phyloP scores from a whole-genome alignment of 1,140 invertebrate genomes.

The Metaphire vulgaris region DNA sequence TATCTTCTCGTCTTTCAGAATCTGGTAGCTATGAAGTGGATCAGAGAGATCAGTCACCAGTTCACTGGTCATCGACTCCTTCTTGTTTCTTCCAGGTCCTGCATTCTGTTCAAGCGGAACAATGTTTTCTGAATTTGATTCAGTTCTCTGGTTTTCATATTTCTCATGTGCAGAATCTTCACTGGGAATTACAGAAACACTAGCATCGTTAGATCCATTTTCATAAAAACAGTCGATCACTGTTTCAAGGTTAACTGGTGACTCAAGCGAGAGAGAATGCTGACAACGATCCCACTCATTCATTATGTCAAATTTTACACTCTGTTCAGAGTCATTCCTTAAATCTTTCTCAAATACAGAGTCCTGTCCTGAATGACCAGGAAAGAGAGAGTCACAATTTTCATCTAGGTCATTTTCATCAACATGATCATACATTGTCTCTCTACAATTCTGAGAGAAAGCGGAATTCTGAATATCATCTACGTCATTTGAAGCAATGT shows the following conservation, averaged over 20 bases:
- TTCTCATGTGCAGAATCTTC: neutral
- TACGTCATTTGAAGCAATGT: constrained; percentile 56
- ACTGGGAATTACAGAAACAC: neutral
- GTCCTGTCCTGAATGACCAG: too few species aligned
- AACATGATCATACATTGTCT: too few species aligned
- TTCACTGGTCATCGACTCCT: constrained; percentile 9
- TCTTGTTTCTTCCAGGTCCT: constrained; percentile 4
- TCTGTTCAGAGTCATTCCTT: too few species aligned
- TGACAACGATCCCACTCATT: too few species aligned
- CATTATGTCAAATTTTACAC: too few species aligned
- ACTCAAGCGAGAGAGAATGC: too few species aligned
- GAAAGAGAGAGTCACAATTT: too few species aligned
- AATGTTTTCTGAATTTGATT: neutral
- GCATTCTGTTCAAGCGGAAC: neutral
- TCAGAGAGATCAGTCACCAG: constrained; percentile 49
- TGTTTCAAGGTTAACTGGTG: neutral
- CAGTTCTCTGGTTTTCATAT: neutral
- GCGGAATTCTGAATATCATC: neutral
- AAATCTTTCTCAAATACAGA: too few species aligned
- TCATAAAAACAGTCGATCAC: neutral
- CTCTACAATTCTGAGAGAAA: too few species aligned
- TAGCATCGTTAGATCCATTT: neutral
- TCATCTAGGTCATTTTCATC: too few species aligned
- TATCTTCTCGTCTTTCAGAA: constrained; percentile 47
- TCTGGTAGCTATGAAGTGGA: constrained; percentile 48